A percentile compares a stretch with the other conserved stretches of the same genome.
Evolutionary conservation across 2,797 vertebrate species (phyloP).

Genomic region (Gambusia yucatana): DNA sequence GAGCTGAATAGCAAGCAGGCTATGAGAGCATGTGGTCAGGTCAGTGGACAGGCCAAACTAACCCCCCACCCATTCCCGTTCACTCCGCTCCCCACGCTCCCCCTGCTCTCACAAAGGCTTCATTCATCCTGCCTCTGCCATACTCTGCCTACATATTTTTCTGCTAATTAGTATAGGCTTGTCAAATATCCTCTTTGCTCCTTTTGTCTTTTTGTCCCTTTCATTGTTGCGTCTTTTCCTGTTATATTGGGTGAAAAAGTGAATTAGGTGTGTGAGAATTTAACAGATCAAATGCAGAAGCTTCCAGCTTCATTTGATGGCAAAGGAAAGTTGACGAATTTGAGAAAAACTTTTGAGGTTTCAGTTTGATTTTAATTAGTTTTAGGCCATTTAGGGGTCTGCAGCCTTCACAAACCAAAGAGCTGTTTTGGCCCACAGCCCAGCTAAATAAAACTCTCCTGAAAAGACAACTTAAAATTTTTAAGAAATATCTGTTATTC

Average conservation of each 20-base stretch:
- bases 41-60: slow-evolving; percentile 78
- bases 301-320: not conserved
- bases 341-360: not conserved
- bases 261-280: slow-evolving; percentile 29
- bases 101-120: slow-evolving; percentile 78
- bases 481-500: no score
- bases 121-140: slow-evolving; percentile 81
- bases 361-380: not conserved
- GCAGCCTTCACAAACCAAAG: no score
- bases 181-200: slow-evolving; percentile 72
- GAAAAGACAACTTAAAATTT: no score
- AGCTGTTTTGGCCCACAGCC: no score
- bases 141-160: slow-evolving; percentile 83
- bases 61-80: slow-evolving; percentile 50
- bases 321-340: slow-evolving; percentile 14
- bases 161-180: slow-evolving; percentile 84
- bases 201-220: slow-evolving; percentile 57
- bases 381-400: not conserved
- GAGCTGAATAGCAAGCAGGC: slow-evolving; percentile 71
- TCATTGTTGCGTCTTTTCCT: slow-evolving; percentile 47
- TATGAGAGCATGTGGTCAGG: slow-evolving; percentile 81
- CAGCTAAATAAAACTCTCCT: no score
- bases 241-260: slow-evolving; percentile 12
- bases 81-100: slow-evolving; percentile 47
- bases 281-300: slow-evolving; percentile 13